These are phyloP conservation scores for Grammomys dolichurus DNA, from an alignment of 2,113 vertebrate species.

Conservation along the genomic window DNA sequence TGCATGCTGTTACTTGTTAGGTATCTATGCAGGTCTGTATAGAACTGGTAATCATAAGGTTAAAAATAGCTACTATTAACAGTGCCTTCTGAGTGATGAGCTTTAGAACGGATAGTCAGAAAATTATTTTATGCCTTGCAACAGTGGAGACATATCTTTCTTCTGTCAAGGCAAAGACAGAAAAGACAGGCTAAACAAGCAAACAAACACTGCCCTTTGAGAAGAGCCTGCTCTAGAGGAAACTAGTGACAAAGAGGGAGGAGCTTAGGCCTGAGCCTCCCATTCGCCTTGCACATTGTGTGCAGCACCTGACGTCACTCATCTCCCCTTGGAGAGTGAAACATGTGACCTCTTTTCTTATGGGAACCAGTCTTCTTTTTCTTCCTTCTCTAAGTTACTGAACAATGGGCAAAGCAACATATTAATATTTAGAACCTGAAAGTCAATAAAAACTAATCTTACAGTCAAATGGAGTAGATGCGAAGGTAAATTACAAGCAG, in stretches of 20 bases:
- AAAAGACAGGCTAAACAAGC: background rate
- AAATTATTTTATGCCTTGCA: constrained; percentile 28
- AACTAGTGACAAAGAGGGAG: background rate
- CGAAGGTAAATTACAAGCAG: background rate
- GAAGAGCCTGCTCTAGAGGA: background rate
- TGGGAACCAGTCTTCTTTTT: constrained; percentile 1
- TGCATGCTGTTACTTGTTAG: background rate
- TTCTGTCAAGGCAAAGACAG: background rate
- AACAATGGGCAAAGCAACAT: background rate
- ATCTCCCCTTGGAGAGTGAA: background rate
- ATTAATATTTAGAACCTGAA: constrained; percentile 15
- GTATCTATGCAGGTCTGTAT: background rate
- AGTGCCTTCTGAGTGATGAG: constrained; percentile 15
- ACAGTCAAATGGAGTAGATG: background rate
- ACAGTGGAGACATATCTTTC: background rate
- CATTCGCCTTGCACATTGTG: background rate
- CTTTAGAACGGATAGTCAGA: background rate
- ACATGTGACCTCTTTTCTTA: background rate
- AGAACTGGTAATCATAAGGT: background rate
- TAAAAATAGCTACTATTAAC: background rate
- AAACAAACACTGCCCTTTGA: background rate
- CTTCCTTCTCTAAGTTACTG: background rate
- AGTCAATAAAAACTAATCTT: constrained; percentile 3
- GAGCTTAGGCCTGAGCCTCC: background rate
- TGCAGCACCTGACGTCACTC: background rate